Conservation (phyloP, 2,113 vertebrate genomes). For the Xiphophorus hellerii region DNA sequence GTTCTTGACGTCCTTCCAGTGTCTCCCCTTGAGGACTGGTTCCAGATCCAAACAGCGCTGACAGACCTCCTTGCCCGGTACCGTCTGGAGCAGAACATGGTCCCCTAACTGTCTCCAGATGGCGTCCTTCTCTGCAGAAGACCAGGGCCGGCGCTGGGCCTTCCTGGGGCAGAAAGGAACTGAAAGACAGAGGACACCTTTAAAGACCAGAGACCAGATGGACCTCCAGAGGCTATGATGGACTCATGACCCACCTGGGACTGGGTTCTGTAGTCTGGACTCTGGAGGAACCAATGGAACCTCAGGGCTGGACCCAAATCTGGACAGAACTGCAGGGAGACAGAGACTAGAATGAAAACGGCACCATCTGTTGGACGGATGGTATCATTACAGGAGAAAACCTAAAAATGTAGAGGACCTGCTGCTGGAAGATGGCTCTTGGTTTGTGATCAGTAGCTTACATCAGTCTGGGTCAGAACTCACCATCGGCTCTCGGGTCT, state of each 20-base stretch:
- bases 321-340: conserved; percentile 21
- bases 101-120: conserved; percentile 66
- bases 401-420: too few relatives aligned
- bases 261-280: conserved; percentile 11
- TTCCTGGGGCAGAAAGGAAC: conserved; percentile 25
- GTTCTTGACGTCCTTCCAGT: conserved; percentile 71
- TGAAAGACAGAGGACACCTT: conserved; percentile 4
- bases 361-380: too few relatives aligned
- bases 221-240: background rate
- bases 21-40: conserved; percentile 55
- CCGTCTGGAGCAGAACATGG: conserved; percentile 53
- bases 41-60: conserved; percentile 64
- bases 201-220: background rate
- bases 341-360: background rate
- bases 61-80: conserved; percentile 67
- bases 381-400: too few relatives aligned
- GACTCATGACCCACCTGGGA: conserved; percentile 33
- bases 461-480: too few relatives aligned
- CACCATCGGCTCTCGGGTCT: too few relatives aligned
- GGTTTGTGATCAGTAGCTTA: too few relatives aligned
- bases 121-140: conserved; percentile 60
- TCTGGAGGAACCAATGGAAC: conserved; percentile 3
- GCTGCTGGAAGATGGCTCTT: too few relatives aligned
- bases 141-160: conserved; percentile 51
- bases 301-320: background rate